Evolutionary conservation across 2,797 vertebrate genomes (phyloP), one percentile per base, ranked within the genome.

Genomic region (Catamblyrhynchus diadema): DNA sequence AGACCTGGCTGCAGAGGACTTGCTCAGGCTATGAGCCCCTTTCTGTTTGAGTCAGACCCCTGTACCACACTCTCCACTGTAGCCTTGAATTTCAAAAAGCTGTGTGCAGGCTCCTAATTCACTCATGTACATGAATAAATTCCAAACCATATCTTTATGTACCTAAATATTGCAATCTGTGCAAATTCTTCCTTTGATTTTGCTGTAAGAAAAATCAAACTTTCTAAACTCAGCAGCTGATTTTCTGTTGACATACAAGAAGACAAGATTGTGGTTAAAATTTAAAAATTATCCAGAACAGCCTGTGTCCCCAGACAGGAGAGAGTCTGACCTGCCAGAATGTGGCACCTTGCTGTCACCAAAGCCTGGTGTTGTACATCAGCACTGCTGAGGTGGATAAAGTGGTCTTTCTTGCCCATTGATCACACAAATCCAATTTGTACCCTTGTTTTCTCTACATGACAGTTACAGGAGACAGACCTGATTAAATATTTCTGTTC

Each of bases 341-440:
- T 3, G 33, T 0, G 0, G 77, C 62, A 81, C 70, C 27, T 61
- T 45, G 73, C 70, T 73, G 70, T 35, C 80, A 69, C 56, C 62
- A 84, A 35, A 73, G 70, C 62, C 37, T 27, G 2, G 27, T 19
- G 66, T 8, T 80, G 15, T 9, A 53, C 30, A 1, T 32, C 51
- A 65, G 77, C 74, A 21, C 67, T 6, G 1, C 83, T 74, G 42
- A 73, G 78, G 74, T 82, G 81, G 74, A 94, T 94, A 67, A 95
- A 93, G 90, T 67, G 67, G 30, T 71, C 87, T 94, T 94, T 87
- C 81, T 83, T 86, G 81, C 61, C 61, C 91, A 90, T 77, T 87
- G 96, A 93, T 91, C 87, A 81, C 87, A 89, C 42, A 96, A 94
- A 96, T 92, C 80, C 93, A 85, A 81, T 92, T 47, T 94, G 83